Evolutionary conservation across 30 jellyfish, hydroid and myxozoan genomes (phyloP).

Genomic region (Catostylus mosaicus): DNA sequence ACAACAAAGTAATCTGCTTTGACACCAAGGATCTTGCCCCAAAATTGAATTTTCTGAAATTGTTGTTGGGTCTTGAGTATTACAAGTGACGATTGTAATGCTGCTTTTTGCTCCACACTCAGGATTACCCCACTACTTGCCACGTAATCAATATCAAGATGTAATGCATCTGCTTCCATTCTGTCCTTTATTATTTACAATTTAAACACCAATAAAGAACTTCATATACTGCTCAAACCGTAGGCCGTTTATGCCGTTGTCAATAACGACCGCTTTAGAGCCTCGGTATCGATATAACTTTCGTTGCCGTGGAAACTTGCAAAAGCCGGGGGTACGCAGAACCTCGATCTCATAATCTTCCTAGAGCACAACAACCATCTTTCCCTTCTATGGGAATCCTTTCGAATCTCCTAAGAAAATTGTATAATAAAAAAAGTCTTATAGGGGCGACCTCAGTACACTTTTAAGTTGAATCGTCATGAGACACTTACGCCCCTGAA

Average conservation of each 20-base stretch:
- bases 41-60: constrained; percentile 66
- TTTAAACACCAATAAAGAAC: background rate
- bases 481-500: too few relatives aligned
- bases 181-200: background rate
- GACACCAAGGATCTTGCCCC: constrained; percentile 86
- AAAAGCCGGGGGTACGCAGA: too few relatives aligned
- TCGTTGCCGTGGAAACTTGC: background rate
- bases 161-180: constrained; percentile 80
- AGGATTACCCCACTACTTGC: constrained; percentile 91
- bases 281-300: background rate
- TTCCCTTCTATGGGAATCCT: too few relatives aligned
- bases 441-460: too few relatives aligned
- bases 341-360: too few relatives aligned
- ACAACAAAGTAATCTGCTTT: constrained; percentile 81
- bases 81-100: constrained; percentile 82
- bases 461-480: too few relatives aligned
- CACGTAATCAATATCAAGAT: constrained; percentile 75
- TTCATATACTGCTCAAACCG: background rate
- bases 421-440: too few relatives aligned
- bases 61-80: constrained; percentile 82
- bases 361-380: too few relatives aligned
- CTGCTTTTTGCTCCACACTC: constrained; percentile 95
- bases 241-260: constrained; percentile 42
- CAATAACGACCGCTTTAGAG: constrained; percentile 7
- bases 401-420: too few relatives aligned